Percentiles rank a stretch among this genome's conserved stretches.
phyloP scores from a whole-genome alignment of 2,888 invertebrate genomes.

The Agrilus cyanescens region DNA sequence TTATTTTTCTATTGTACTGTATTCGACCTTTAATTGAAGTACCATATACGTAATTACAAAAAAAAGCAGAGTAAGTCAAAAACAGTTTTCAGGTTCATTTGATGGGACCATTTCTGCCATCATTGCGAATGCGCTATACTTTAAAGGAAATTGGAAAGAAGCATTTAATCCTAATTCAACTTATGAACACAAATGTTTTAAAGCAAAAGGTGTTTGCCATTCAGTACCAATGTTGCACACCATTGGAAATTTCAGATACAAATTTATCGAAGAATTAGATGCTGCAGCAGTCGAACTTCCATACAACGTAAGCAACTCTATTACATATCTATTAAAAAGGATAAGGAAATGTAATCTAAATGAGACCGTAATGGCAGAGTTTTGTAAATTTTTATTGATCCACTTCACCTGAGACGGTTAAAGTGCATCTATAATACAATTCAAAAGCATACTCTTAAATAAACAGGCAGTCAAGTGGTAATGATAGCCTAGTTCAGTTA shows the following conservation, averaged over 20 bases:
- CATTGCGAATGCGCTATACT: constrained; percentile 66
- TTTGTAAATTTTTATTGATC: too few species aligned
- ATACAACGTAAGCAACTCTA: constrained; percentile 49
- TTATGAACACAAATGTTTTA: constrained; percentile 47
- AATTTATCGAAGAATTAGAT: constrained; percentile 47
- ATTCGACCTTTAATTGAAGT: too few species aligned
- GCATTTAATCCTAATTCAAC: constrained; percentile 48
- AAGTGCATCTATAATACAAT: too few species aligned
- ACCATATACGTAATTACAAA: not conserved
- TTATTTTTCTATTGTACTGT: too few species aligned
- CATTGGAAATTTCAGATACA: constrained; percentile 48
- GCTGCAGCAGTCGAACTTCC: constrained; percentile 59
- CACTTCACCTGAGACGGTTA: too few species aligned
- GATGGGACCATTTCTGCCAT: constrained; percentile 27
- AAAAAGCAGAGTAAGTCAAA: not conserved
- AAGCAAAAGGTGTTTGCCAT: constrained; percentile 46
- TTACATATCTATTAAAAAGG: too few species aligned
- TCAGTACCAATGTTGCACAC: constrained; percentile 58
- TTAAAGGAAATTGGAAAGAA: constrained; percentile 65
- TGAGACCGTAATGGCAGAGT: too few species aligned
- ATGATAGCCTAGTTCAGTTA: too few species aligned
- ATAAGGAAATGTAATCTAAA: too few species aligned
- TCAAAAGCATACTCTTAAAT: too few species aligned
- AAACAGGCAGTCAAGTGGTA: too few species aligned
- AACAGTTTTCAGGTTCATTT: not conserved